Evolutionary conservation across 2,797 vertebrate species (phyloP), one percentile per base, ranked within the genome.

Genomic region (Gymnoscopelus microlampas): DNA sequence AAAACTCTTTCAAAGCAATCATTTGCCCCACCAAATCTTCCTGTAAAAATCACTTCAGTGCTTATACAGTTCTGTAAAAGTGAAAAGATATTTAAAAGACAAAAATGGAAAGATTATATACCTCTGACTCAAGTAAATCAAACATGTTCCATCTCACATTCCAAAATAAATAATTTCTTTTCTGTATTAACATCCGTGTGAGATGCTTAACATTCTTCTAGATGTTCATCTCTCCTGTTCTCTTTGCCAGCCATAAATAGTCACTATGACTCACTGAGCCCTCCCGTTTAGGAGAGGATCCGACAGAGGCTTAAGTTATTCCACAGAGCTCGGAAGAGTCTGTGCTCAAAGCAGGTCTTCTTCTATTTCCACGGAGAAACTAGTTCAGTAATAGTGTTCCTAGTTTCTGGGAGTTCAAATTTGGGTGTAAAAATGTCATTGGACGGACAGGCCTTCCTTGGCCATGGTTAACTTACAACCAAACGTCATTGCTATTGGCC

Each of bases 71-170:
- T 85, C 72, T 55, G 44, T 73, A 85, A 78, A 76, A 75, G 87
- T 70, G 78, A 69, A 71, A 44, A 84, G 68, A 73, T 76, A 63
- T 66, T 84, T 87, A 89, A 93, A 93, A 92, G 87, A 87, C 82
- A 88, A 89, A 87, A 89, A 82, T 70, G 88, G 89, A 84, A 83
- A 91, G 54, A 12, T 32, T 77, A 73, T 73, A 54, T 44, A 24
- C 64, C 69, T 78, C 77, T 71, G 80, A 83, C 74, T 83, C 72
- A 35, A 79, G 72, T 77, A 63, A 80, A 82, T 66, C 26, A 79
- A 68, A 81, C 49, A 54, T 55, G 72, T 83, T 53, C n/a, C n/a
- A 29, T 84, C 82, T 72, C 15, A 3, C 65, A 79, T 61, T 68
- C 79, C 66, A 65, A 74, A 73, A 72, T 68, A 76, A 79, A 73